These are phyloP conservation scores for Aphidius gifuensis DNA, from an alignment of 1,140 invertebrate genomes.

Conservation along the genomic window DNA sequence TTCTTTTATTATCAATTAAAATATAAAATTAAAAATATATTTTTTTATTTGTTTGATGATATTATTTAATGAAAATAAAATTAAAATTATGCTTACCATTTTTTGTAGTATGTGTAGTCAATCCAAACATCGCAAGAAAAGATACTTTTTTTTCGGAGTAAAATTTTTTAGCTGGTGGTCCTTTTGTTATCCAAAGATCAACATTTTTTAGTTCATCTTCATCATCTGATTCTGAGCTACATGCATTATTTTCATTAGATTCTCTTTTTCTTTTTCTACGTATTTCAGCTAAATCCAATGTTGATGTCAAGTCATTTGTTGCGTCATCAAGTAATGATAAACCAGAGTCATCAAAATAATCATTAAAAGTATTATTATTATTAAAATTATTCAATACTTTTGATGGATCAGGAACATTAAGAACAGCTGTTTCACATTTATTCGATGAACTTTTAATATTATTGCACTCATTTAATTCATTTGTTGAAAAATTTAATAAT, in stretches of 20 bases:
- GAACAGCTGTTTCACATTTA: conserved; percentile 43
- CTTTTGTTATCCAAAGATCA: conserved; percentile 53
- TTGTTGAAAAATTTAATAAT: conserved; percentile 44
- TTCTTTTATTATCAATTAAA: no score
- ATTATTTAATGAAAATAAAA: conserved; percentile 28
- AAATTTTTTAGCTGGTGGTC: conserved; percentile 52
- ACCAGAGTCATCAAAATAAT: conserved; percentile 21
- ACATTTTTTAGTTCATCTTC: conserved; percentile 44
- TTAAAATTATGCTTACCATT: conserved; percentile 42
- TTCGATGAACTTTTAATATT: conserved; percentile 41
- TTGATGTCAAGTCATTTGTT: conserved; percentile 42
- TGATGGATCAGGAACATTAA: conserved; percentile 51
- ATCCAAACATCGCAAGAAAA: conserved; percentile 53
- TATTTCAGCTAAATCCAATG: conserved; percentile 49
- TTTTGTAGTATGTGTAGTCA: conserved; percentile 50
- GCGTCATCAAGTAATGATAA: conserved; percentile 33
- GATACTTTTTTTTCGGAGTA: conserved; percentile 50
- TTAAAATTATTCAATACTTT: conserved; percentile 30
- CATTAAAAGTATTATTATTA: conserved; percentile 30
- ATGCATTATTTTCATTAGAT: conserved; percentile 29
- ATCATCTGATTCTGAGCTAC: conserved; percentile 49
- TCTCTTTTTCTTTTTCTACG: conserved; percentile 44
- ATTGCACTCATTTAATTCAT: conserved; percentile 44
- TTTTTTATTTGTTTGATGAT: no score
- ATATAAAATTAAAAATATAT: no score